Evolutionary conservation across 2,888 invertebrate genomes (phyloP), one percentile per base, ranked within the genome.

Genomic region (Drosophila anomelani): DNA sequence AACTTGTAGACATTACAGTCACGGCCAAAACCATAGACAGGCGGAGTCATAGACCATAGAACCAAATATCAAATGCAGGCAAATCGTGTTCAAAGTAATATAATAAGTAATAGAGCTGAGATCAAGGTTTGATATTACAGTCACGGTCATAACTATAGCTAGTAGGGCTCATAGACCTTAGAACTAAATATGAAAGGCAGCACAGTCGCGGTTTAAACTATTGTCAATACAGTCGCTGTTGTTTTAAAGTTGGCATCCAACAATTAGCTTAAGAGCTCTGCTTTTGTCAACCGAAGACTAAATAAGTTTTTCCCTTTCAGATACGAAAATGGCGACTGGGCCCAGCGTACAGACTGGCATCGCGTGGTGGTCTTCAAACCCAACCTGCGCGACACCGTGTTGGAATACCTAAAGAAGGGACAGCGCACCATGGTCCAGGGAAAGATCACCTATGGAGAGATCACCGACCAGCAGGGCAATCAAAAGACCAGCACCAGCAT

Each of bases 261-360:
- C 39, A 41, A 17, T 4, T 7, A 23, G 44, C 15, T 23, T 20
- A 13, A 13, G 7, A 7, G 0, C 13, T 32, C 10, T 6, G 1
- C 10, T 4, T 34, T 34, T 12, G 10, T 34, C 4, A 2, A 3
- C 3, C 10, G 5, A 12, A 29, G 2, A 29, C 3, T 36, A 3
- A n/a, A 39, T 39, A 23, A 38, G 4, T 1, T 7, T 12, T 4
- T 6, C 29, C 15, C 4, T 9, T 15, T n/a, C 54, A 91, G 91
- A 89, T 95, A 96, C 92, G 95, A 95, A 85, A 93, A 94, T 90
- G 97, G 97, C 7, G 97, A 97, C 80, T 94, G 96, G 89, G 93
- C 96, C 58, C 97, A 98, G 90, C 95, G 96, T 85, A 97, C 98
- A 10, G 98, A 98, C 81, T 98, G 98, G 98, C 98, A 98, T 92